These are phyloP conservation scores for Linhomoeus sp. DNA, from an alignment of 2,888 invertebrate genomes.

Conservation along the genomic window DNA sequence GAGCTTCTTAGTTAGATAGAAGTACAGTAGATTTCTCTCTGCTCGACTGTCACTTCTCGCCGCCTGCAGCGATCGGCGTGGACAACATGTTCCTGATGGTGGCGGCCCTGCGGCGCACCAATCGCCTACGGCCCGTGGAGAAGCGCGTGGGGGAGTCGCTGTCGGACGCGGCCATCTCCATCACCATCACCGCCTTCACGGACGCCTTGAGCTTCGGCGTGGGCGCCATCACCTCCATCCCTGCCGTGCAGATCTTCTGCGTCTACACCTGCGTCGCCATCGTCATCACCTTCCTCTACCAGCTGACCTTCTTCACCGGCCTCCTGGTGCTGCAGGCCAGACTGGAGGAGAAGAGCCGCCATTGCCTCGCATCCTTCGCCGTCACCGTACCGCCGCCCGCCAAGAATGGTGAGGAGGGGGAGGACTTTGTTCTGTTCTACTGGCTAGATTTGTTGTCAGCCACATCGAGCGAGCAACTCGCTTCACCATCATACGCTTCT, in stretches of 20 bases:
- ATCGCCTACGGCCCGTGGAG: slow-evolving; percentile 37
- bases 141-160: slow-evolving; percentile 64
- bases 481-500: too few relatives aligned
- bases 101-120: slow-evolving; percentile 74
- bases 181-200: slow-evolving; percentile 76
- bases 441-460: too few relatives aligned
- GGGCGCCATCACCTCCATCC: slow-evolving; percentile 57
- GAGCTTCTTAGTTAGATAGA: too few relatives aligned
- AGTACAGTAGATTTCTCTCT: too few relatives aligned
- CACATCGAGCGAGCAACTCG: too few relatives aligned
- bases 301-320: slow-evolving; percentile 25
- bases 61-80: slow-evolving; percentile 67
- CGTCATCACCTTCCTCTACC: too few relatives aligned
- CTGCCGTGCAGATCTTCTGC: slow-evolving; percentile 85
- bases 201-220: slow-evolving; percentile 37
- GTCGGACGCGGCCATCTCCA: slow-evolving; percentile 79
- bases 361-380: slow-evolving; percentile 14
- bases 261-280: too few relatives aligned
- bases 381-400: background rate
- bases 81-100: slow-evolving; percentile 90
- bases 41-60: too few relatives aligned
- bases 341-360: slow-evolving; percentile 17
- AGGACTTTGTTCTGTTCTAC: too few relatives aligned
- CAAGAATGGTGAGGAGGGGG: too few relatives aligned
- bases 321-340: slow-evolving; percentile 17